phyloP scores from a whole-genome alignment of 1,140 invertebrate genomes.

The Steinernema feltiae region DNA sequence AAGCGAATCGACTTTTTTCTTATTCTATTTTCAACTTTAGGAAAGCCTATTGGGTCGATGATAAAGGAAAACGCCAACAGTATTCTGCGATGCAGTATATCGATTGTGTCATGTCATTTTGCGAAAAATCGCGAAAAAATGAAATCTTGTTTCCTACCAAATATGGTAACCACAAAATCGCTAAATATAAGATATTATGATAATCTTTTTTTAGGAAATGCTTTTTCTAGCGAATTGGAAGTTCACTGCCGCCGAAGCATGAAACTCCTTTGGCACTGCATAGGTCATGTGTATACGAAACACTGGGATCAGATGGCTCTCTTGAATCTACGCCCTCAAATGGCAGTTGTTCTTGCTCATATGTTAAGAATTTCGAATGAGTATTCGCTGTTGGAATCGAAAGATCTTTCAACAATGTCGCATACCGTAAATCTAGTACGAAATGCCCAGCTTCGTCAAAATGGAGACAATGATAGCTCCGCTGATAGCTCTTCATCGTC shows the following conservation, averaged over 20 bases:
- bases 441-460: not conserved
- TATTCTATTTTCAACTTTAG: constrained; percentile 31
- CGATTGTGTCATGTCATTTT: constrained; percentile 55
- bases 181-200: not conserved
- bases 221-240: constrained; percentile 16
- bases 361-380: constrained; percentile 36
- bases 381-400: constrained; percentile 46
- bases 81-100: constrained; percentile 55
- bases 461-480: not conserved
- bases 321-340: constrained; percentile 51
- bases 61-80: constrained; percentile 46
- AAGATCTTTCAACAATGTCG: constrained; percentile 34
- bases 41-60: constrained; percentile 52
- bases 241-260: constrained; percentile 39
- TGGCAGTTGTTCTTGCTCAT: constrained; percentile 50
- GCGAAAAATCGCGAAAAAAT: constrained; percentile 50
- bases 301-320: constrained; percentile 48
- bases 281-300: constrained; percentile 52
- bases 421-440: constrained; percentile 45
- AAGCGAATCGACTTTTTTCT: constrained; percentile 7
- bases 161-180: constrained; percentile 44
- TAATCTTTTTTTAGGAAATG: constrained; percentile 13
- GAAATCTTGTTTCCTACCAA: constrained; percentile 54
- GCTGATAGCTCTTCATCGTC: constrained; percentile 16
- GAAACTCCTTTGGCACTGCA: constrained; percentile 53